phyloP scores from a whole-genome alignment of 2,797 vertebrate species.

The Cheirogaleus major region DNA sequence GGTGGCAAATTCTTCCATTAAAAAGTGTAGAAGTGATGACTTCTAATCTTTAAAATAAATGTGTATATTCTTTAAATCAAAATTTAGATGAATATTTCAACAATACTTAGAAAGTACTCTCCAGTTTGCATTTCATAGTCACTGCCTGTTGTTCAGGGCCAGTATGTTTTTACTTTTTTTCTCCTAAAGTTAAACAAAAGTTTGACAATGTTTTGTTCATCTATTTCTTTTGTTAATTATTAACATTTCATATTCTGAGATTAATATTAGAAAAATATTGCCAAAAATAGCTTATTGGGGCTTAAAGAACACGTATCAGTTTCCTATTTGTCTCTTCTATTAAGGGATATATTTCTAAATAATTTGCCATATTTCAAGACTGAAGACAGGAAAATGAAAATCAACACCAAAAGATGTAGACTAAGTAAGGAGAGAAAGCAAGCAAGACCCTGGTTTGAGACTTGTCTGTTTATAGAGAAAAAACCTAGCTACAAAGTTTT shows the following conservation, averaged over 20 bases:
- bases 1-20: background rate
- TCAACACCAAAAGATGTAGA: background rate
- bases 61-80: background rate
- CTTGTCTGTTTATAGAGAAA: background rate
- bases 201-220: background rate
- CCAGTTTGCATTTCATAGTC: background rate
- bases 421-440: background rate
- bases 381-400: background rate
- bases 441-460: background rate
- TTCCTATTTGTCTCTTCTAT: background rate
- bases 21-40: background rate
- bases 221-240: background rate
- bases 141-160: background rate
- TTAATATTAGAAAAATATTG: slow-evolving; percentile 22
- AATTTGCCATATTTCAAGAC: background rate
- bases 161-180: background rate
- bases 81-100: background rate
- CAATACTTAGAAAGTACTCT: background rate
- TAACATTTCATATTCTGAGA: slow-evolving; percentile 31
- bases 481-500: background rate
- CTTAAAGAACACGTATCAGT: background rate
- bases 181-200: background rate
- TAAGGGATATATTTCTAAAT: background rate
- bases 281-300: background rate
- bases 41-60: slow-evolving; percentile 39